These are phyloP conservation scores for Girardinichthys multiradiatus DNA, from an alignment of 2,113 vertebrate species.

Conservation along the genomic window DNA sequence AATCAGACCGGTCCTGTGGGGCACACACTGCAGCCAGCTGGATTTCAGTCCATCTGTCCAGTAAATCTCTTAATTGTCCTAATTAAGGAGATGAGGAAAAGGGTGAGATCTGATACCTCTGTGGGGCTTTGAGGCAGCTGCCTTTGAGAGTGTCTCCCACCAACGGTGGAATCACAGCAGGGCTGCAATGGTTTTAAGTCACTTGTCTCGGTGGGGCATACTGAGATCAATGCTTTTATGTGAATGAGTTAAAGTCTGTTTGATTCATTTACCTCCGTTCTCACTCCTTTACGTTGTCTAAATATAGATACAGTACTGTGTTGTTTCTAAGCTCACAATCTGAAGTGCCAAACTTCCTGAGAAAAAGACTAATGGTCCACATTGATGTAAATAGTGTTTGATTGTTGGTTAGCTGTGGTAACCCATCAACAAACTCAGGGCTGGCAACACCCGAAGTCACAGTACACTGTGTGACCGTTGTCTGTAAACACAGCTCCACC, in stretches of 20 bases:
- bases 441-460: constrained; percentile 53
- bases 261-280: constrained; percentile 26
- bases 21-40: constrained; percentile 60
- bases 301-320: constrained; percentile 16
- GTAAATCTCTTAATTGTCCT: constrained; percentile 78
- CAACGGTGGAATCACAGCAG: constrained; percentile 45
- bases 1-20: constrained; percentile 40
- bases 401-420: constrained; percentile 49
- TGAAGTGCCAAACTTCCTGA: constrained; percentile 45
- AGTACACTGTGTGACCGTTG: constrained; percentile 21
- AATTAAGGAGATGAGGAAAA: constrained; percentile 73
- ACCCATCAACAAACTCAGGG: constrained; percentile 34
- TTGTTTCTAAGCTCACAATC: constrained; percentile 22
- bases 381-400: constrained; percentile 51
- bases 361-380: constrained; percentile 27
- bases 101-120: constrained; percentile 68
- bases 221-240: neutral
- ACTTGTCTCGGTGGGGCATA: constrained; percentile 31
- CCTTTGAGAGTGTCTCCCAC: constrained; percentile 51
- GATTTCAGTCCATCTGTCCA: constrained; percentile 79
- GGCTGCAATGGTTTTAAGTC: constrained; percentile 38
- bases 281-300: constrained; percentile 9
- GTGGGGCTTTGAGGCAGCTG: constrained; percentile 66
- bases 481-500: constrained; percentile 64
- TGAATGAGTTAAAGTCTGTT: constrained; percentile 9